Conservation (phyloP, 2,113 vertebrate species). For the Zingel zingel region DNA sequence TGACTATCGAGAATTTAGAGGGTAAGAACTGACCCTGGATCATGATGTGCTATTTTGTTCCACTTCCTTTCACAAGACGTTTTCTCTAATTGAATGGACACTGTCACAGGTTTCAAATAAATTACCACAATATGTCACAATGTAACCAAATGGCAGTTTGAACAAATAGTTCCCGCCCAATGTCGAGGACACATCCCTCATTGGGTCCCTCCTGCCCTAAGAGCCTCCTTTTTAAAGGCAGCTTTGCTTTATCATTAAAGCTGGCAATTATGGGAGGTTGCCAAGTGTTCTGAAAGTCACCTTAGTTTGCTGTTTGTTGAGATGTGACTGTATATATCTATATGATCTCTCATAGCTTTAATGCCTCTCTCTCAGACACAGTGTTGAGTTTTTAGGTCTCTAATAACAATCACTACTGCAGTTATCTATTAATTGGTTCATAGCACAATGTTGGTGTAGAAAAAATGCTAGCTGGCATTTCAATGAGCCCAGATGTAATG, state of each 20-base stretch:
- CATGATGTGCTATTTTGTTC: conserved; percentile 58
- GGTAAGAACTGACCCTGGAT: conserved; percentile 43
- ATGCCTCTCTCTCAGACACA: conserved; percentile 28
- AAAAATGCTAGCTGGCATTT: conserved; percentile 39
- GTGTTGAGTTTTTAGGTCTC: conserved; percentile 6
- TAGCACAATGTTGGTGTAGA: conserved; percentile 8
- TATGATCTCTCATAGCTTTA: conserved; percentile 40
- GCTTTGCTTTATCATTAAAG: conserved; percentile 75
- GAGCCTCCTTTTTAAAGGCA: conserved; percentile 62
- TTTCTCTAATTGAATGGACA: conserved; percentile 68
- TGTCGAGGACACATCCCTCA: conserved; percentile 65
- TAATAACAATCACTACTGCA: conserved; percentile 19
- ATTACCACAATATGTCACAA: conserved; percentile 59
- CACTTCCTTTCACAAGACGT: conserved; percentile 52
- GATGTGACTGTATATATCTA: conserved; percentile 43
- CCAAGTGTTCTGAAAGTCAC: conserved; percentile 83
- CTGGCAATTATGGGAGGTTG: conserved; percentile 74
- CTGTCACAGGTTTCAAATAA: conserved; percentile 62
- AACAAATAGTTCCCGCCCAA: conserved; percentile 66
- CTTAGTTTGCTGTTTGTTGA: conserved; percentile 66
- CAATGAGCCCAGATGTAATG: conserved; percentile 37
- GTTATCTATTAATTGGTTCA: conserved; percentile 43
- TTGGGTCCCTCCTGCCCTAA: conserved; percentile 55
- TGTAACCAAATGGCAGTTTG: conserved; percentile 56
- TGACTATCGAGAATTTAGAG: conserved; percentile 57